Percentiles rank a stretch among this genome's conserved stretches.
Conservation (phyloP, 2,113 vertebrate genomes). For the Chloebia gouldiae region DNA sequence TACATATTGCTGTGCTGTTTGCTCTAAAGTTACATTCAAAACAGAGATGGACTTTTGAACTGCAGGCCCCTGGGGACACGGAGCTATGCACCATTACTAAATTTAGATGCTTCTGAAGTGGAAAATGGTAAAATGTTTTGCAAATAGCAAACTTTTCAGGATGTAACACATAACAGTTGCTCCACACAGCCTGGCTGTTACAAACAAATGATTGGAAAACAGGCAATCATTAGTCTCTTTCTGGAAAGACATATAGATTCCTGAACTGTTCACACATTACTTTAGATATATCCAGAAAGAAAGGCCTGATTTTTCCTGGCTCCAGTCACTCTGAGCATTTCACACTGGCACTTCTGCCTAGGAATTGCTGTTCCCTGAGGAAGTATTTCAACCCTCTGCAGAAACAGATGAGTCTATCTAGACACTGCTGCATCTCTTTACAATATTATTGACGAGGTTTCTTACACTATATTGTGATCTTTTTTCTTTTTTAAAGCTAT, state of each 20-base stretch:
- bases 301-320: neutral
- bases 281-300: neutral
- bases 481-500: neutral
- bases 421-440: neutral
- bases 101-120: slow-evolving; percentile 41
- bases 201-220: neutral
- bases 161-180: neutral
- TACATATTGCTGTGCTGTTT: neutral
- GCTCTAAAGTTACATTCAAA: slow-evolving; percentile 29
- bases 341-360: neutral
- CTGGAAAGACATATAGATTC: neutral
- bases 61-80: neutral
- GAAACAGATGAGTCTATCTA: neutral
- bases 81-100: slow-evolving; percentile 49
- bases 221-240: neutral
- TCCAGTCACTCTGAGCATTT: neutral
- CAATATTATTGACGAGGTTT: neutral
- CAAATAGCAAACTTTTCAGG: slow-evolving; percentile 27
- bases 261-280: neutral
- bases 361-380: neutral
- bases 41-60: slow-evolving; percentile 60
- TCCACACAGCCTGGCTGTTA: neutral
- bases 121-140: slow-evolving; percentile 51
- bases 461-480: neutral
- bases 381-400: neutral